These are phyloP conservation scores for Stegana nigrithorax DNA, from an alignment of 2,888 invertebrate species.

Conservation along the genomic window DNA sequence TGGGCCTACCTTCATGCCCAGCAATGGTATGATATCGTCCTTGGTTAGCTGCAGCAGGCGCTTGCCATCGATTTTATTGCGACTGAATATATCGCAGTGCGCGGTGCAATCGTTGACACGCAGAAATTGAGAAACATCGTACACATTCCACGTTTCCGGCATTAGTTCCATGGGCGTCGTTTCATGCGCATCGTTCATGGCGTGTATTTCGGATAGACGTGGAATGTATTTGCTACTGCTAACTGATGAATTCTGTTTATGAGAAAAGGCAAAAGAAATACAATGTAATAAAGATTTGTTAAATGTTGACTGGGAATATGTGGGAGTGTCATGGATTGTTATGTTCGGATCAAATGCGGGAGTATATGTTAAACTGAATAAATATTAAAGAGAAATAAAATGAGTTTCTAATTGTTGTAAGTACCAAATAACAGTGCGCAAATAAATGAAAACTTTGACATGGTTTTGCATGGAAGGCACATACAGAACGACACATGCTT, in stretches of 20 bases:
- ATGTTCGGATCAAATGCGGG: no score
- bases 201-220: slow-evolving; percentile 69
- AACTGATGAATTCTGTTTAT: slow-evolving; percentile 67
- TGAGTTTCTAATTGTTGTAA: slow-evolving; percentile 43
- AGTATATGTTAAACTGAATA: no score
- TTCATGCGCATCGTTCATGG: slow-evolving; percentile 39
- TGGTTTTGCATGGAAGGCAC: not conserved
- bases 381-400: no score
- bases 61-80: slow-evolving; percentile 84
- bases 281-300: no score
- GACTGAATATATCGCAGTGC: slow-evolving; percentile 76
- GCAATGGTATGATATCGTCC: slow-evolving; percentile 89
- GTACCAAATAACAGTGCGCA: slow-evolving; percentile 61
- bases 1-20: slow-evolving; percentile 95
- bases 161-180: slow-evolving; percentile 60
- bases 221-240: slow-evolving; percentile 72
- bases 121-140: slow-evolving; percentile 90
- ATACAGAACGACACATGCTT: not conserved
- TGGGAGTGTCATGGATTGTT: no score
- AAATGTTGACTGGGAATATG: no score
- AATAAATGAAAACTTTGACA: slow-evolving; percentile 38
- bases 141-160: slow-evolving; percentile 82
- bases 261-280: no score
- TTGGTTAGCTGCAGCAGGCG: slow-evolving; percentile 84
- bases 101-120: slow-evolving; percentile 86